A percentile compares a stretch with the other conserved stretches of the same genome.
phyloP scores from a whole-genome alignment of 1,140 invertebrate species.

The Neotoxoptera formosana region DNA sequence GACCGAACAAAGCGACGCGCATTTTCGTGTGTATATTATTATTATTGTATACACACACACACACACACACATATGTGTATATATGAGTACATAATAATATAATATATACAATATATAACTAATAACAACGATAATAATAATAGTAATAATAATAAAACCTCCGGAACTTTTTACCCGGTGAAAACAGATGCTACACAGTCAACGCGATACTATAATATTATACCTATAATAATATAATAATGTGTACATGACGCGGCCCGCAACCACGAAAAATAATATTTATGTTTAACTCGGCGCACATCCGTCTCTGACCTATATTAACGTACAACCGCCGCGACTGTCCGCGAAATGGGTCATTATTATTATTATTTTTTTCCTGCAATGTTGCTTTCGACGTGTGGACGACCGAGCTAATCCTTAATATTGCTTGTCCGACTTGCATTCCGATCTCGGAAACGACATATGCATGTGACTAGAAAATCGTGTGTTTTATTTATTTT shows the following conservation, averaged over 20 bases:
- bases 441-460: neutral
- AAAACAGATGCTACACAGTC: constrained; percentile 36
- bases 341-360: neutral
- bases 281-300: neutral
- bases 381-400: neutral
- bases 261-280: neutral
- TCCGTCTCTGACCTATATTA: neutral
- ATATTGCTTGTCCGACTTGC: neutral
- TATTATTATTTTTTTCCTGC: neutral
- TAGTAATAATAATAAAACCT: neutral
- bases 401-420: neutral
- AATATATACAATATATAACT: constrained; percentile 4
- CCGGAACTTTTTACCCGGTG: neutral
- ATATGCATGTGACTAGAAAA: neutral
- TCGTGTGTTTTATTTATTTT: neutral
- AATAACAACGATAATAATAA: constrained; percentile 2
- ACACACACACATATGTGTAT: too few species aligned
- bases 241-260: neutral
- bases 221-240: too few species aligned
- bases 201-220: neutral
- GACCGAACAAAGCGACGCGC: constrained; percentile 4
- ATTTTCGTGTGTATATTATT: constrained; percentile 16
- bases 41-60: constrained; percentile 3
- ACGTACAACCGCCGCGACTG: neutral
- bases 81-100: neutral